These are phyloP conservation scores for Solea solea DNA, from an alignment of 2,113 vertebrate genomes.

Conservation along the genomic window DNA sequence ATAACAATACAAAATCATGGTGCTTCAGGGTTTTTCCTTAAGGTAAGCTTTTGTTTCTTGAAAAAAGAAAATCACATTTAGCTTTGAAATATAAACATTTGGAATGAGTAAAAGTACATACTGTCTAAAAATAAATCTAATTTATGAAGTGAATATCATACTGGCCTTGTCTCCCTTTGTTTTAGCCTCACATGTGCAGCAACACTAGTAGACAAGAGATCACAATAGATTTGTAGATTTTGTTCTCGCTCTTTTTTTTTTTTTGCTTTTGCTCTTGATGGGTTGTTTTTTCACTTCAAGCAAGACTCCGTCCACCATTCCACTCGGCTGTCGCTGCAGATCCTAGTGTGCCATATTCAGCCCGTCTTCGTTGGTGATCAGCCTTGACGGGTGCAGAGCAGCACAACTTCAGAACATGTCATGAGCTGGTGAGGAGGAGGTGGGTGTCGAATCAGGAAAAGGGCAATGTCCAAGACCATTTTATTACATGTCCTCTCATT, in stretches of 20 bases:
- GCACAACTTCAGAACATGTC: conserved; percentile 77
- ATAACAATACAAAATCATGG: conserved; percentile 55
- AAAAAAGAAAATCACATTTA: conserved; percentile 36
- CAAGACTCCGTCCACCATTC: conserved; percentile 35
- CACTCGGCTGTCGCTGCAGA: conserved; percentile 60
- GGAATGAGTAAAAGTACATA: conserved; percentile 48
- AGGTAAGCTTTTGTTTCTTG: conserved; percentile 43
- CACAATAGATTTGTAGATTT: conserved; percentile 28
- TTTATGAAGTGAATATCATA: conserved; percentile 47
- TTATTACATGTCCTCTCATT: conserved; percentile 27
- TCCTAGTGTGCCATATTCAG: conserved; percentile 56
- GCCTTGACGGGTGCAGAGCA: conserved; percentile 74
- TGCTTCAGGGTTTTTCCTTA: conserved; percentile 65
- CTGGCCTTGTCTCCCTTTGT: not conserved
- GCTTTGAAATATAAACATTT: conserved; percentile 41
- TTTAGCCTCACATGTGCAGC: not conserved
- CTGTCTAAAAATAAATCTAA: conserved; percentile 68
- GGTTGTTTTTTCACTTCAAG: conserved; percentile 31
- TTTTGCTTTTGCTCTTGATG: conserved; percentile 35
- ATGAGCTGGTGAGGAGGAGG: conserved; percentile 83
- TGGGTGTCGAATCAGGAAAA: conserved; percentile 83
- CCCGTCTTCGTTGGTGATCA: conserved; percentile 53
- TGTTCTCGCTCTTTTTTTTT: not conserved
- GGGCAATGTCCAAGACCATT: conserved; percentile 80
- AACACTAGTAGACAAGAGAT: conserved; percentile 10